phyloP scores from a whole-genome alignment of 1,140 invertebrate genomes.

The Dendrolimus punctatus region DNA sequence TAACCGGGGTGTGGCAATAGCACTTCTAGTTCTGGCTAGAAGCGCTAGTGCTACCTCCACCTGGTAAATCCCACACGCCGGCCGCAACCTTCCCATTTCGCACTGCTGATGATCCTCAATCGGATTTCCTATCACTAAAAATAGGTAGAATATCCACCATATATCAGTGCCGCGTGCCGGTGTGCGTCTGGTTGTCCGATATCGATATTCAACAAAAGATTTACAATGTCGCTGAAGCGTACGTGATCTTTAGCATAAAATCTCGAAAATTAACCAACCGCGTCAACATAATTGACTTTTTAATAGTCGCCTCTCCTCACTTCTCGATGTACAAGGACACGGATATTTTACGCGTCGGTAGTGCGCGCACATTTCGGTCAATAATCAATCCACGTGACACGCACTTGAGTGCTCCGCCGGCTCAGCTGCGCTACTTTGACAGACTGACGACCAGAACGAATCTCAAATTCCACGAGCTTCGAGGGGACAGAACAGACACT shows the following conservation, averaged over 20 bases:
- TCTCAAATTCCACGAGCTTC: slow-evolving; percentile 20
- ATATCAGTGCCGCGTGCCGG: no score
- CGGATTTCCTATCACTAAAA: no score
- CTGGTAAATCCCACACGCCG: no score
- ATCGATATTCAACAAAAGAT: no score
- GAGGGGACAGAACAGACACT: slow-evolving; percentile 19
- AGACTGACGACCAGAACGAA: slow-evolving; percentile 13
- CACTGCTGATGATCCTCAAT: no score
- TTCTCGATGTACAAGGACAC: slow-evolving; percentile 14
- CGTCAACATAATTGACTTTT: slow-evolving; percentile 9
- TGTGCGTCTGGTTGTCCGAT: no score
- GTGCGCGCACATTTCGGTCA: slow-evolving; percentile 10
- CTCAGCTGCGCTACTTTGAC: slow-evolving; percentile 5
- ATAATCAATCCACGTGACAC: slow-evolving; percentile 14
- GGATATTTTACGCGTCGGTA: slow-evolving; percentile 9
- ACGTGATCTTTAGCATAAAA: background rate
- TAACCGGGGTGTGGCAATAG: no score
- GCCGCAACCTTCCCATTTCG: no score
- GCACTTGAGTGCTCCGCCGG: slow-evolving; percentile 12
- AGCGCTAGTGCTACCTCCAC: no score
- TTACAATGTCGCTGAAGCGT: background rate
- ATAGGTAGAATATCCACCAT: no score
- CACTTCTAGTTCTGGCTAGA: no score
- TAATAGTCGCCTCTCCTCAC: slow-evolving; percentile 7
- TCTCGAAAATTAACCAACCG: slow-evolving; percentile 1